Conservation (phyloP, 2,888 invertebrate species). For the Gortyna flavago region DNA sequence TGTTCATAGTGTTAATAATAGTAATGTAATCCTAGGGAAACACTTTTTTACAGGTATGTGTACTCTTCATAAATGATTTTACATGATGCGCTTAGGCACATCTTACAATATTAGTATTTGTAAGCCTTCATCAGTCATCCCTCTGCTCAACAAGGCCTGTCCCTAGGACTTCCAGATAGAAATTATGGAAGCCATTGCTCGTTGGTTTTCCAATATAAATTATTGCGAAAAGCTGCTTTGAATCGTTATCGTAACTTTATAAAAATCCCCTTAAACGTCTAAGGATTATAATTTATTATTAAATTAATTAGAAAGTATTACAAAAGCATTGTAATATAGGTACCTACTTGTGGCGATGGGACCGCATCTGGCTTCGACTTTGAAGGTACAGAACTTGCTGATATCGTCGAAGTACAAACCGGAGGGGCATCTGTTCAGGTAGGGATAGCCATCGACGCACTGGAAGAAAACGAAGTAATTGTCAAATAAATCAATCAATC, state of each 20-base stretch:
- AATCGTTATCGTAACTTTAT: not conserved
- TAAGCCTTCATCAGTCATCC: not conserved
- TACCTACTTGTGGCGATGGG: constrained; percentile 96
- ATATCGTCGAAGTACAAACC: constrained; percentile 97
- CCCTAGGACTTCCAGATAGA: not conserved
- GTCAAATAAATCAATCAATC: constrained; percentile 3
- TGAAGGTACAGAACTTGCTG: constrained; percentile 97
- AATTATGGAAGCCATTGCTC: too few relatives aligned
- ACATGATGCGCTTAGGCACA: not conserved
- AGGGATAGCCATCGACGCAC: constrained; percentile 97
- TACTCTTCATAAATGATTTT: not conserved
- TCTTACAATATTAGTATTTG: not conserved
- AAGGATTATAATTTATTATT: not conserved
- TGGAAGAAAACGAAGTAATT: constrained; percentile 81
- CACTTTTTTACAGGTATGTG: not conserved
- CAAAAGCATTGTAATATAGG: constrained; percentile 42
- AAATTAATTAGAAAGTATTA: constrained; percentile 14
- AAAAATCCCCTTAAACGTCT: not conserved
- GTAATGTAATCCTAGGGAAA: not conserved
- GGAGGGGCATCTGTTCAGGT: constrained; percentile 96
- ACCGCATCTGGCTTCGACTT: constrained; percentile 96
- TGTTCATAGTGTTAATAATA: not conserved
- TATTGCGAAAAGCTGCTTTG: too few relatives aligned
- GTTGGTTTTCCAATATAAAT: not conserved
- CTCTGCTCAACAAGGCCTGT: not conserved